Evolutionary conservation across 2,888 invertebrate species (phyloP), one percentile per base, ranked within the genome.

Genomic region (Lasioglossum calceatum): DNA sequence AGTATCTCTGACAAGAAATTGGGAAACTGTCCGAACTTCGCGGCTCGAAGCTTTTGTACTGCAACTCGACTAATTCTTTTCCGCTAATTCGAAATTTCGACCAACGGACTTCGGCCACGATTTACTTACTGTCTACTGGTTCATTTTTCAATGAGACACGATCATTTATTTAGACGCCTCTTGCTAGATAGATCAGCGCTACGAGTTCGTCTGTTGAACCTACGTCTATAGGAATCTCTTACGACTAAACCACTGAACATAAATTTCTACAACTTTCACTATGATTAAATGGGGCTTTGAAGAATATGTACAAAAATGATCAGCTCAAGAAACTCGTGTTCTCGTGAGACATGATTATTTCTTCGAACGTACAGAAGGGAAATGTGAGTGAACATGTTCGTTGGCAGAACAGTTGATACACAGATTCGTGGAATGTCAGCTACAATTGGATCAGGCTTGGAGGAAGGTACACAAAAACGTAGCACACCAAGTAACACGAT

Each of bases 11-110:
- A 4, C 50, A 36, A 36, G 50, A 32, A 74, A 74, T 74, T 74
- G 73, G 73, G 50, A 74, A 74, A 74, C 19, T 36, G 73, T 74
- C 36, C 50, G 50, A 74, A 44, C 73, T 74, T 36, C 32, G 50
- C 73, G 32, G 64, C 12, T 16, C 64, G 32, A 32, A n/a, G 64
- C 27, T 32, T 32, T 64, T 54, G 14, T 16, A 14, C 32, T 27
- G 32, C 16, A 32, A 64, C 64, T 64, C 32, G 32, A 27, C 16
- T 32, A 32, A 64, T 64, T 32, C 64, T 64, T 64, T 64, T 5
- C 0, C 32, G 64, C 64, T 64, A 32, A 64, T 64, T 64, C 61
- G 27, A 14, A 61, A 27, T 61, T 27, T 14, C 61, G 27, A 61
- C 27, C 27, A 16, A 7, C 27, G 27, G 27, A 5, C 16, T n/a